phyloP scores from a whole-genome alignment of 2,797 vertebrate species.

The Botia kubotai region DNA sequence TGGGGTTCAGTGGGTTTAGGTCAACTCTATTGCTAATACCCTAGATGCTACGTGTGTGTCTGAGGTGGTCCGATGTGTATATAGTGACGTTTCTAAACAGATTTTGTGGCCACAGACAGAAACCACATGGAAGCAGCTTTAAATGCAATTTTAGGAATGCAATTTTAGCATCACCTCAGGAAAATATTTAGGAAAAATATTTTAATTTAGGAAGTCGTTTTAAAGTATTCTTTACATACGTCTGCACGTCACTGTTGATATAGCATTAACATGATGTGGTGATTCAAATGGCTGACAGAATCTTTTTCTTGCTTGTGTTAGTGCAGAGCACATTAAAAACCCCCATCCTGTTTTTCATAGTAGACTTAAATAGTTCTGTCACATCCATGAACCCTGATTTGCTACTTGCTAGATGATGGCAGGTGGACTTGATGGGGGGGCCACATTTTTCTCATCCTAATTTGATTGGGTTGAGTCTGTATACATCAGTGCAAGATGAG shows the following conservation, averaged over 20 bases:
- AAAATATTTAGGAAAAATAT: too few species aligned
- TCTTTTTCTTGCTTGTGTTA: background rate
- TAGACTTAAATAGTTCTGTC: background rate
- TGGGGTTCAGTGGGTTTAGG: constrained; percentile 71
- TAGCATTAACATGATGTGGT: background rate
- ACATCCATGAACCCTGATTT: background rate
- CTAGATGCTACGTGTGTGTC: constrained; percentile 44
- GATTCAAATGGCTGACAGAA: background rate
- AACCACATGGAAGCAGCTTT: constrained; percentile 11
- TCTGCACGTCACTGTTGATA: background rate
- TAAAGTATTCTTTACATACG: background rate
- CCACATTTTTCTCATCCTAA: too few species aligned
- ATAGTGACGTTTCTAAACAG: constrained; percentile 21
- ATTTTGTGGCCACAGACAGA: constrained; percentile 13
- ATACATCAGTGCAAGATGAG: too few species aligned
- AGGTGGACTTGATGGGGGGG: too few species aligned
- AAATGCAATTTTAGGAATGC: background rate
- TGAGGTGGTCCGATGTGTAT: constrained; percentile 26
- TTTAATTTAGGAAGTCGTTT: constrained; percentile 2
- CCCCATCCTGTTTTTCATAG: background rate
- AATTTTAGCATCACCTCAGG: background rate
- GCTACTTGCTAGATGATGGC: too few species aligned
- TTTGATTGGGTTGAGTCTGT: too few species aligned
- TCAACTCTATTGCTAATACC: constrained; percentile 71
- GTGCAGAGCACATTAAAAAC: background rate